A percentile compares a stretch with the other conserved stretches of the same genome.
Conservation (phyloP, 1,140 invertebrate genomes). For the Drosophila aff. region DNA sequence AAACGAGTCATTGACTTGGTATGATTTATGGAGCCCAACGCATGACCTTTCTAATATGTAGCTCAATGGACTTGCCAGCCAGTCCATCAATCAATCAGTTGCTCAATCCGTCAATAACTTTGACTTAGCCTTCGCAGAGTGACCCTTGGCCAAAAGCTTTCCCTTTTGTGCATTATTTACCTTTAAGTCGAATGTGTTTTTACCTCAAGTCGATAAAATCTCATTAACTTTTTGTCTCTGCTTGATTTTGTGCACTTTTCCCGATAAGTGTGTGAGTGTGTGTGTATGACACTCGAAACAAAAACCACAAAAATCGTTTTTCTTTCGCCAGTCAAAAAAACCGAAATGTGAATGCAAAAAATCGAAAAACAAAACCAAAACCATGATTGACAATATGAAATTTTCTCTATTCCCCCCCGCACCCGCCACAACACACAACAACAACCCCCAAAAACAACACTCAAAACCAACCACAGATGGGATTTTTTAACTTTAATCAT, state of each 20-base stretch:
- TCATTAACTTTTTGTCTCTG: conserved; percentile 69
- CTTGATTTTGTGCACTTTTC: conserved; percentile 53
- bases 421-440: conserved; percentile 30
- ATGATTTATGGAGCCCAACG: neutral
- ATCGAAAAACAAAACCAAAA: conserved; percentile 31
- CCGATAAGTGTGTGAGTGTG: conserved; percentile 46
- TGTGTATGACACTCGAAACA: conserved; percentile 34
- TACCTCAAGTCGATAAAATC: conserved; percentile 37
- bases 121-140: conserved; percentile 31
- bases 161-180: conserved; percentile 52
- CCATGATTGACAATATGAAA: conserved; percentile 55
- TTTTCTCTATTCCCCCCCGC: conserved; percentile 45
- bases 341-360: conserved; percentile 54
- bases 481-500: conserved; percentile 85
- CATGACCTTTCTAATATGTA: conserved; percentile 46
- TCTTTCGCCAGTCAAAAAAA: conserved; percentile 40
- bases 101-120: conserved; percentile 30
- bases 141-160: conserved; percentile 50
- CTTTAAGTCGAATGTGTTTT: conserved; percentile 28
- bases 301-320: conserved; percentile 67
- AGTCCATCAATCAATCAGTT: conserved; percentile 40
- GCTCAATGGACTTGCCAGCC: conserved; percentile 9
- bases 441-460: conserved; percentile 40
- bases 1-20: conserved; percentile 9
- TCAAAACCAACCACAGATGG: conserved; percentile 75